phyloP scores from a whole-genome alignment of 2,888 invertebrate species.

The Eupithecia centaureata region DNA sequence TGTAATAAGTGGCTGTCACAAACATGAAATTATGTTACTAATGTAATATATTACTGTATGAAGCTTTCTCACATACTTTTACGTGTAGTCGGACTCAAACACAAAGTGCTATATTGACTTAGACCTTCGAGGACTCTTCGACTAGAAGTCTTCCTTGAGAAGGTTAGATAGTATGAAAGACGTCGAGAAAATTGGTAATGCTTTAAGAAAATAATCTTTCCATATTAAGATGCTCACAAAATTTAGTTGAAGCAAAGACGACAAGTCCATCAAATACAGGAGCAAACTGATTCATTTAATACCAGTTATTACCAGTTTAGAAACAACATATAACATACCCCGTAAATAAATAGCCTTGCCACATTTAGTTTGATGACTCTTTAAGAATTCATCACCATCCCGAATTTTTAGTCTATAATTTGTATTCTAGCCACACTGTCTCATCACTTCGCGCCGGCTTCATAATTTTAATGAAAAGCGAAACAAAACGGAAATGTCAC shows the following conservation, averaged over 20 bases:
- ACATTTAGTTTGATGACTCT: constrained; percentile 12
- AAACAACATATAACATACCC: neutral
- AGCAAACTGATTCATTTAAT: neutral
- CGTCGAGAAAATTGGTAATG: neutral
- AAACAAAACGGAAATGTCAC: constrained; percentile 41
- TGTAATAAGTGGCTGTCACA: constrained; percentile 35
- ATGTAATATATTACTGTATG: neutral
- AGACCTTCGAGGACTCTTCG: no score
- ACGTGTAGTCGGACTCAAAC: no score
- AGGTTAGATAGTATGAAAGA: neutral
- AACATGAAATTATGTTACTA: constrained; percentile 33
- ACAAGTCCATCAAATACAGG: neutral
- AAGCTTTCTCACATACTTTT: neutral
- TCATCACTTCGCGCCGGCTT: constrained; percentile 12
- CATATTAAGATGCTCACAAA: neutral
- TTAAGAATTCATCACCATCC: constrained; percentile 10
- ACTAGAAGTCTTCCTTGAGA: no score
- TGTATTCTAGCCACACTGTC: constrained; percentile 19
- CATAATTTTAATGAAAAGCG: constrained; percentile 27
- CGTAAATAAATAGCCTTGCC: constrained; percentile 4
- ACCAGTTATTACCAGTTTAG: no score
- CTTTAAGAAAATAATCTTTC: neutral
- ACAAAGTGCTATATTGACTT: no score
- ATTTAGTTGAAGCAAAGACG: neutral
- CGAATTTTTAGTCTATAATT: constrained; percentile 12